Conservation (phyloP, 2,113 vertebrate species). For the Cyphomyrus discorhynchus region DNA sequence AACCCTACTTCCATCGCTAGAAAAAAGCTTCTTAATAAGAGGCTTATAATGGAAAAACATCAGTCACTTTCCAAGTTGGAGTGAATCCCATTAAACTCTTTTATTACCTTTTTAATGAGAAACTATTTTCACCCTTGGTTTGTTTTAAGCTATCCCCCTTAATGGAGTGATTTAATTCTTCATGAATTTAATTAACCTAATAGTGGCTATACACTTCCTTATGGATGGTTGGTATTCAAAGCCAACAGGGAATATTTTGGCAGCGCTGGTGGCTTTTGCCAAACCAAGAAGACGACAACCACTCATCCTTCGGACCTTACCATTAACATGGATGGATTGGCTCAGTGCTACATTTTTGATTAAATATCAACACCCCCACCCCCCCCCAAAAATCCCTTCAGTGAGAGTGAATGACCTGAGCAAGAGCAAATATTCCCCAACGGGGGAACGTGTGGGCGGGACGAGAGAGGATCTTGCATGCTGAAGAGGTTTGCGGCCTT, state of each 20-base stretch:
- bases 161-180: constrained; percentile 10
- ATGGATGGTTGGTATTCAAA: background rate
- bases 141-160: background rate
- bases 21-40: constrained; percentile 1
- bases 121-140: constrained; percentile 16
- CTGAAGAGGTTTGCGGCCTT: constrained; percentile 33
- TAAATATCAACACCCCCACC: background rate
- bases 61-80: constrained; percentile 1
- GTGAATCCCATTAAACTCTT: background rate
- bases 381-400: background rate
- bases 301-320: background rate
- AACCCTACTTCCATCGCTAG: background rate
- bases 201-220: background rate
- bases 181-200: constrained; percentile 4
- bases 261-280: background rate
- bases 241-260: background rate
- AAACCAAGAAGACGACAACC: background rate
- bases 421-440: constrained; percentile 3
- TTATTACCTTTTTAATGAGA: constrained; percentile 16
- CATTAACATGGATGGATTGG: background rate
- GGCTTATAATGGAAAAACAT: background rate
- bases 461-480: constrained; percentile 42
- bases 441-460: constrained; percentile 23
- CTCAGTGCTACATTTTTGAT: background rate
- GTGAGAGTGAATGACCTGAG: background rate